Evolutionary conservation across 2,113 vertebrate genomes (phyloP).

Genomic region (Stegastes partitus): DNA sequence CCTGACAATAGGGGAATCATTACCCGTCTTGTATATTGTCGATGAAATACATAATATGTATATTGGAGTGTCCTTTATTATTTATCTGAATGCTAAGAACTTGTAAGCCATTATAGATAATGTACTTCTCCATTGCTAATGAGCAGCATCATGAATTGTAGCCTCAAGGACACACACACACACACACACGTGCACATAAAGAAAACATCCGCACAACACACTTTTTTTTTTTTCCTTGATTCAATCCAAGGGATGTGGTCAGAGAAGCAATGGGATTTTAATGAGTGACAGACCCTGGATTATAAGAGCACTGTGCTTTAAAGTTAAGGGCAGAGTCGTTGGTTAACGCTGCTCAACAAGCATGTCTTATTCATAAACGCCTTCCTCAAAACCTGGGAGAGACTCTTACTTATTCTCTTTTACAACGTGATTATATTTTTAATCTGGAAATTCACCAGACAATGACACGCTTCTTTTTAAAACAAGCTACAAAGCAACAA

Average conservation of each 20-base stretch:
- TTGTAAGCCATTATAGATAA: neutral
- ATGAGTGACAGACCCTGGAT: constrained; percentile 33
- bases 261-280: constrained; percentile 25
- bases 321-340: constrained; percentile 21
- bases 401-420: neutral
- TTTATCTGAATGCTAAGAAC: neutral
- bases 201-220: neutral
- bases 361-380: constrained; percentile 15
- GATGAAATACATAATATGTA: neutral
- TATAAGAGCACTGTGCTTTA: constrained; percentile 18
- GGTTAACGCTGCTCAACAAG: constrained; percentile 7
- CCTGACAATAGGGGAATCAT: neutral
- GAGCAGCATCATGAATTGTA: constrained; percentile 8
- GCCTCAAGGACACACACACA: neutral
- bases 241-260: constrained; percentile 15
- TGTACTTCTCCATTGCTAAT: constrained; percentile 2
- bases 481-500: neutral
- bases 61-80: neutral
- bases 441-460: neutral
- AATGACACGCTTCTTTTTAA: neutral
- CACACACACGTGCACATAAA: neutral
- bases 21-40: neutral
- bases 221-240: neutral
- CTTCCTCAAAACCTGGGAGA: constrained; percentile 12
- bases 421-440: neutral